Percentiles rank a stretch among this genome's conserved stretches.
Evolutionary conservation across 2,888 invertebrate species (phyloP).

Genomic region (Punctoribates punctum): DNA sequence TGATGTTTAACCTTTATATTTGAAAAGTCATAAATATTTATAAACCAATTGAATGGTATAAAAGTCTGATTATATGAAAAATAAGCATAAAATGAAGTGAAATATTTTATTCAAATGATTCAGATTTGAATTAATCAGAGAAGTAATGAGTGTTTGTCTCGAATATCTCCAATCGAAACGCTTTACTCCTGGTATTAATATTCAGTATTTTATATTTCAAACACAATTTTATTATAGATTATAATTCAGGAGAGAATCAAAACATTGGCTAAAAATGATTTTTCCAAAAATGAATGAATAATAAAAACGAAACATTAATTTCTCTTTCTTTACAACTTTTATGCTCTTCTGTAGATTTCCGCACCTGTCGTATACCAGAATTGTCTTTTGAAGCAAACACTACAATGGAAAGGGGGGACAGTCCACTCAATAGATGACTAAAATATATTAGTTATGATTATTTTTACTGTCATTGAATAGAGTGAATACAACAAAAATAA

Average conservation of each 20-base stretch:
- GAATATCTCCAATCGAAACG: no score
- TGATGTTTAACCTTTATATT: no score
- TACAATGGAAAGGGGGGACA: neutral
- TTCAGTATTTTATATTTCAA: neutral
- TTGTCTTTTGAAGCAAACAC: neutral
- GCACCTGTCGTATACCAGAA: slow-evolving; percentile 1
- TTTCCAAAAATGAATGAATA: neutral
- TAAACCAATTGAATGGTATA: no score
- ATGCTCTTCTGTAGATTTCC: neutral
- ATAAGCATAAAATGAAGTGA: no score
- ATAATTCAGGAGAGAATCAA: neutral
- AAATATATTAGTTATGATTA: slow-evolving; percentile 34
- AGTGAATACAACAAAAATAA: slow-evolving; percentile 21
- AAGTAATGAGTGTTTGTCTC: no score
- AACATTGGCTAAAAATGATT: slow-evolving; percentile 13
- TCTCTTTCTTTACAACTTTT: neutral
- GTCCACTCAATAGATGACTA: neutral
- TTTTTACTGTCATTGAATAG: slow-evolving; percentile 17
- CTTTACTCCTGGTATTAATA: no score
- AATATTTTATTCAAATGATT: no score
- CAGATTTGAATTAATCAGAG: no score
- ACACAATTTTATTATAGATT: neutral
- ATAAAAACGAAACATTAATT: neutral
- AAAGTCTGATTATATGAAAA: no score
- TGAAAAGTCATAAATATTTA: no score